Evolutionary conservation across 2,888 invertebrate species (phyloP).

Genomic region (Lasioglossum villosulum): DNA sequence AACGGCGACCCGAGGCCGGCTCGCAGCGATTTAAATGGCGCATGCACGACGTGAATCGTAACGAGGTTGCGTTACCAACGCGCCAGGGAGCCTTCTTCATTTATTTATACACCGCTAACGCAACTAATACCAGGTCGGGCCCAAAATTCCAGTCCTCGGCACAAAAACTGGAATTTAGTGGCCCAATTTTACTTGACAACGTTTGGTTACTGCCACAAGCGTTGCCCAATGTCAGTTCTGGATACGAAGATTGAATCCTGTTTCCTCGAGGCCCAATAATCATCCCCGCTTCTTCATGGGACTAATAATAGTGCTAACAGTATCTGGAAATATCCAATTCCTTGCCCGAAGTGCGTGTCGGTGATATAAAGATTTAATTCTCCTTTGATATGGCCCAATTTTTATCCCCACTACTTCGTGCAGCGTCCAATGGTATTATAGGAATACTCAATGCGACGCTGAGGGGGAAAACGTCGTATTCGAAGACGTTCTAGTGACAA

Average conservation of each 20-base stretch:
- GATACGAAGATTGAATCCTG: neutral
- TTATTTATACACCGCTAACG: constrained; percentile 6
- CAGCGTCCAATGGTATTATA: neutral
- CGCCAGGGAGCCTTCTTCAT: neutral
- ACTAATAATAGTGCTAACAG: neutral
- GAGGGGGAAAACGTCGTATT: neutral
- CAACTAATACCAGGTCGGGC: neutral
- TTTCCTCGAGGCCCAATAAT: neutral
- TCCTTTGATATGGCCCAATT: neutral
- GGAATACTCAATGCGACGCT: neutral
- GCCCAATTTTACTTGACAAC: neutral
- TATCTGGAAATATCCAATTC: neutral
- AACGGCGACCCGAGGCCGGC: neutral
- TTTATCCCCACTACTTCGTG: neutral
- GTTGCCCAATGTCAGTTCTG: neutral
- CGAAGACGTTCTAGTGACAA: neutral
- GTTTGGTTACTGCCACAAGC: neutral
- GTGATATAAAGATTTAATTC: neutral
- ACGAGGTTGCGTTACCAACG: constrained; percentile 5
- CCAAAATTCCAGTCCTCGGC: neutral
- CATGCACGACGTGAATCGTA: constrained; percentile 21
- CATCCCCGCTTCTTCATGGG: neutral
- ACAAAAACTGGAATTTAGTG: neutral
- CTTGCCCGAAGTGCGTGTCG: neutral
- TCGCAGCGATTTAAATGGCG: constrained; percentile 48